A percentile compares a stretch with the other conserved stretches of the same genome.
phyloP scores from a whole-genome alignment of 2,888 invertebrate genomes.

The Platynereis dumerilii region DNA sequence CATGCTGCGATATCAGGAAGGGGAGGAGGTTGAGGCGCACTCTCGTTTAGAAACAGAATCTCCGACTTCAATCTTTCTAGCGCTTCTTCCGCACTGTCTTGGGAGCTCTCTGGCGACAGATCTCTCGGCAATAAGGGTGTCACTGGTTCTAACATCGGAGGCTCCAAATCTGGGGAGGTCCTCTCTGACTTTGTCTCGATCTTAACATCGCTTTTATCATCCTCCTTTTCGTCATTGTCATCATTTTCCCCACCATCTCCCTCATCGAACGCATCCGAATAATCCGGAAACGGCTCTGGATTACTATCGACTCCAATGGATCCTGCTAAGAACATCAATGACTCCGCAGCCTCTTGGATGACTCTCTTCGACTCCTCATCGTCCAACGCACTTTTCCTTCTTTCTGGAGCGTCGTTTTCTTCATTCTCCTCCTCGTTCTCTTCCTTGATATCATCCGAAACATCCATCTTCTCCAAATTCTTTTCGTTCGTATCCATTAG shows the following conservation, averaged over 20 bases:
- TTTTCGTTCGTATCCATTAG: no score
- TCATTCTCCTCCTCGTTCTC: constrained; percentile 1
- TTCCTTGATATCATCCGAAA: neutral
- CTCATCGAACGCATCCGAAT: neutral
- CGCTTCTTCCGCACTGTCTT: constrained; percentile 15
- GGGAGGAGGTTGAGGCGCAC: constrained; percentile 5
- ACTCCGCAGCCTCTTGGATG: no score
- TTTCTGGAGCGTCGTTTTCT: constrained; percentile 9
- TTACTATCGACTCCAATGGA: no score
- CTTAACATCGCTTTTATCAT: neutral
- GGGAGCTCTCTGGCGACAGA: constrained; percentile 2
- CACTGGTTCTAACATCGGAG: neutral
- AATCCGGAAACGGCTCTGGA: no score
- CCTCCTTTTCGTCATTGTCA: constrained; percentile 3
- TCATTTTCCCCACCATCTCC: constrained; percentile 8
- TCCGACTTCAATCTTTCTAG: constrained; percentile 19
- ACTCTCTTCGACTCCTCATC: neutral
- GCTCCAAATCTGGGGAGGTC: neutral
- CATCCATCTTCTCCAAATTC: no score
- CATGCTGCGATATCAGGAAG: constrained; percentile 6
- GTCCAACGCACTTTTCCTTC: neutral
- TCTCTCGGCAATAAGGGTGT: neutral
- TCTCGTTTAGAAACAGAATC: constrained; percentile 16
- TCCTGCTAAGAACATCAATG: no score
- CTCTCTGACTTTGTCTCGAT: no score